Evolutionary conservation across 2,797 vertebrate genomes (phyloP).

Genomic region (Trichosurus vulpecula): DNA sequence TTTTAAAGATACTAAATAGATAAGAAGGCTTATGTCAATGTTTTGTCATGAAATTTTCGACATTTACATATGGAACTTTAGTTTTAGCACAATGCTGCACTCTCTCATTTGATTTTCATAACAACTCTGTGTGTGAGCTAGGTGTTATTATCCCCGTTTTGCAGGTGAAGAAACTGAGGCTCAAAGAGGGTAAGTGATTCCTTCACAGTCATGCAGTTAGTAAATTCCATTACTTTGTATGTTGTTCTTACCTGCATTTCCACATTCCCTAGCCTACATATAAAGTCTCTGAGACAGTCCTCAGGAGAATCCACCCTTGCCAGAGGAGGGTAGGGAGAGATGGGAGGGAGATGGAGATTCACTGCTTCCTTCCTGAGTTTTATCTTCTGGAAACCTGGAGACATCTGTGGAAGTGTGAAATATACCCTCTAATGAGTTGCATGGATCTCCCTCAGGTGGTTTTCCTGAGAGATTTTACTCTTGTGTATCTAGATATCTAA

Average conservation of each 20-base stretch:
- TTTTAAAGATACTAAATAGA: not conserved
- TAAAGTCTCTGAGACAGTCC: not conserved
- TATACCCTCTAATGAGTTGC: not conserved
- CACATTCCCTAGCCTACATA: not conserved
- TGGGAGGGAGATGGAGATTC: not conserved
- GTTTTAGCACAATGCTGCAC: not conserved
- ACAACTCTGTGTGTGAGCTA: not conserved
- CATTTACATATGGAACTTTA: not conserved
- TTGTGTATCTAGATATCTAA: too few species aligned
- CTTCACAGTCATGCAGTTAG: not conserved
- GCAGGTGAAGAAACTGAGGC: not conserved
- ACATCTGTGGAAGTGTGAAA: not conserved
- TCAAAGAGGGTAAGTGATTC: not conserved
- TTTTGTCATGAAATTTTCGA: not conserved
- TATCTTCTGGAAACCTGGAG: not conserved
- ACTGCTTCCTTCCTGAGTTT: not conserved
- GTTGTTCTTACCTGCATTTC: not conserved
- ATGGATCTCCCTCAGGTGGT: not conserved
- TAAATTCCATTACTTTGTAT: not conserved
- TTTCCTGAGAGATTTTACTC: too few species aligned
- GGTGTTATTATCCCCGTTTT: not conserved
- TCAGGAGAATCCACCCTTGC: not conserved
- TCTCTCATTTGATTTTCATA: not conserved
- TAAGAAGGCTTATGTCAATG: not conserved
- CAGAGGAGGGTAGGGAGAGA: not conserved